Conservation (phyloP, 2,888 invertebrate species). For the Bedellia somnulentella region DNA sequence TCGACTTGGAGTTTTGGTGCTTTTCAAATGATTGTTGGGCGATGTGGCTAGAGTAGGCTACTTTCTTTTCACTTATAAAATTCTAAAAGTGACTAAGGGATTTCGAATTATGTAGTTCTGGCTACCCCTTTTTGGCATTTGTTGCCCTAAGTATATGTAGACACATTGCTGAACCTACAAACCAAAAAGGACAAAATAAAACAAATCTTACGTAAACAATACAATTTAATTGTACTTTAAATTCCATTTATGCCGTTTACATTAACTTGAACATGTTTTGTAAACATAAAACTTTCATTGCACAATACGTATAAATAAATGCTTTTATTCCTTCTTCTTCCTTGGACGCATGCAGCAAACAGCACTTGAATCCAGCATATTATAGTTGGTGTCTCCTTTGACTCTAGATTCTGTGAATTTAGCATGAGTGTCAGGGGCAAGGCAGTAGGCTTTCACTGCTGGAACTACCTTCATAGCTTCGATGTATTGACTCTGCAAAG, state of each 20-base stretch:
- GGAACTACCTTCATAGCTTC: conserved; percentile 69
- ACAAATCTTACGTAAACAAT: conserved; percentile 1
- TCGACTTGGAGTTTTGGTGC: too few species aligned
- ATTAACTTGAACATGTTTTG: too few species aligned
- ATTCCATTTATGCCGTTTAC: too few species aligned
- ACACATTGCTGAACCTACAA: background rate
- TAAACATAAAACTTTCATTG: too few species aligned
- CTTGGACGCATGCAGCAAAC: conserved; percentile 45
- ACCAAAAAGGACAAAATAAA: conserved; percentile 1
- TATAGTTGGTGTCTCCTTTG: conserved; percentile 70
- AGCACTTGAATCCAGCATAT: conserved; percentile 56
- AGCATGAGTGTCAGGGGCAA: conserved; percentile 70
- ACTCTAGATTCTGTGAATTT: conserved; percentile 68
- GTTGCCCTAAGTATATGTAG: too few species aligned
- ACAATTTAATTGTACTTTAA: conserved; percentile 7
- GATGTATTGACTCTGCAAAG: conserved; percentile 57
- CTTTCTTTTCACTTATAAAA: too few species aligned
- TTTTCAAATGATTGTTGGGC: too few species aligned
- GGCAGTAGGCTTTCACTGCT: conserved; percentile 67
- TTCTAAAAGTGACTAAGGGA: too few species aligned
- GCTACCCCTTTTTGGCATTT: too few species aligned
- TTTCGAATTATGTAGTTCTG: too few species aligned
- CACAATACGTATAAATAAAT: too few species aligned
- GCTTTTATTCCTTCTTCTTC: conserved; percentile 47
- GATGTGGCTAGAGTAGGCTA: too few species aligned